Percentiles rank a stretch among this genome's conserved stretches.
Evolutionary conservation across 2,888 invertebrate species (phyloP).

Genomic region (Ectemnius lituratus): DNA sequence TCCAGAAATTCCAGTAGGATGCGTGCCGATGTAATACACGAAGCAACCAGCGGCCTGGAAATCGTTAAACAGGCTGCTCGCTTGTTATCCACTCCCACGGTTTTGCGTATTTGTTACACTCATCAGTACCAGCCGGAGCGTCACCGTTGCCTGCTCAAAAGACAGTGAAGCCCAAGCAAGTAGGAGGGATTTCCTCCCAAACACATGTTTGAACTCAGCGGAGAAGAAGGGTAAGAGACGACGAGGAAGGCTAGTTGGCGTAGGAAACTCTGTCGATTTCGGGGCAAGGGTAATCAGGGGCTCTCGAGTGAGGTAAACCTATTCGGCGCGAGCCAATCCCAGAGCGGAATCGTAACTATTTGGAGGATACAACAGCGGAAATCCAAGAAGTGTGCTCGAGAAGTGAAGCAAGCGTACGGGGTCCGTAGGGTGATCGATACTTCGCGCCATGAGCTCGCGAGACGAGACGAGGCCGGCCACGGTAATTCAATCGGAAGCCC

Average conservation of each 20-base stretch:
- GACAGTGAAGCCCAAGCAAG: no score
- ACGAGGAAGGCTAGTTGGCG: no score
- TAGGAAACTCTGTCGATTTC: no score
- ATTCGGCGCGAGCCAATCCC: slow-evolving; percentile 19
- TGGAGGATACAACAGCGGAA: slow-evolving; percentile 13
- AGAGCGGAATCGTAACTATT: slow-evolving; percentile 5
- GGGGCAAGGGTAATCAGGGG: no score
- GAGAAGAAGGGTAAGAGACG: no score
- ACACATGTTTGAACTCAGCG: no score
- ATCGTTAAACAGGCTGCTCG: slow-evolving; percentile 30
- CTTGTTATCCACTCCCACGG: slow-evolving; percentile 1
- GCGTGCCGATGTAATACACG: not conserved
- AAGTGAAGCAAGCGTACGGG: not conserved
- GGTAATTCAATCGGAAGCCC: slow-evolving; percentile 69
- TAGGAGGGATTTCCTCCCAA: no score
- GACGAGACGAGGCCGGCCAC: slow-evolving; percentile 20
- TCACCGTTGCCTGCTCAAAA: no score
- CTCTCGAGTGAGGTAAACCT: slow-evolving; percentile 8
- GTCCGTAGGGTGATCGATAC: slow-evolving; percentile 44
- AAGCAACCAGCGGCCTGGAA: slow-evolving; percentile 21
- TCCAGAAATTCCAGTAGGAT: no score
- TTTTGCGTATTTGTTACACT: no score
- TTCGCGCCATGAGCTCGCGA: slow-evolving; percentile 27
- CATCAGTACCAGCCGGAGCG: no score
- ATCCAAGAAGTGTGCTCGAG: slow-evolving; percentile 35